A percentile compares a stretch with the other conserved stretches of the same genome.
Conservation (phyloP, 2,888 invertebrate genomes). For the Amaurobius ferox region DNA sequence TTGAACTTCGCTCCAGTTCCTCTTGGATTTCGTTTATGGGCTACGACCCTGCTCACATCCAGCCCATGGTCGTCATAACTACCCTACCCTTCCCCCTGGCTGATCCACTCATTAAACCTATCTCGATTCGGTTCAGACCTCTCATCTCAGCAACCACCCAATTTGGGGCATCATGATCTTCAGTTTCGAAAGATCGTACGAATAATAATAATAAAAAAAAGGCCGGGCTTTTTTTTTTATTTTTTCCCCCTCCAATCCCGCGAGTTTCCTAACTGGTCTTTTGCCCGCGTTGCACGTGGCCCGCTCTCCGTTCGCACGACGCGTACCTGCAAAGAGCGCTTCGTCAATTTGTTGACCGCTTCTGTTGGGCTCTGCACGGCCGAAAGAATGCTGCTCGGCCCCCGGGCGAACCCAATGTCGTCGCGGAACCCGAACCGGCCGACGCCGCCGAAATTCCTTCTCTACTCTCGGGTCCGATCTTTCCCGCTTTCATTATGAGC, state of each 20-base stretch:
- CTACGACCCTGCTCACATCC: too few relatives aligned
- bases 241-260: neutral
- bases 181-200: too few relatives aligned
- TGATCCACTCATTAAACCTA: too few relatives aligned
- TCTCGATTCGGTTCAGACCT: too few relatives aligned
- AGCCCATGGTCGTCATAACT: too few relatives aligned
- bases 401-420: conserved; percentile 47
- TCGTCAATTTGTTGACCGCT: conserved; percentile 52
- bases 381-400: conserved; percentile 59
- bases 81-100: too few relatives aligned
- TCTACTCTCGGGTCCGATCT: neutral
- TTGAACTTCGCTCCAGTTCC: too few relatives aligned
- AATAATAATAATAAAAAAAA: too few relatives aligned
- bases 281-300: neutral
- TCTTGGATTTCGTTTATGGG: too few relatives aligned
- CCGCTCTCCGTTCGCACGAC: neutral
- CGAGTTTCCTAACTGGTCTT: neutral
- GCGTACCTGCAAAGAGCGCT: conserved; percentile 24
- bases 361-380: conserved; percentile 18
- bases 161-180: too few relatives aligned
- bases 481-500: neutral
- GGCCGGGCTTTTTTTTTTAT: too few relatives aligned
- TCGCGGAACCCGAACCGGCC: conserved; percentile 13
- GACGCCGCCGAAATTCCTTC: conserved; percentile 4
- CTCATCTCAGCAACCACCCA: too few relatives aligned